Evolutionary conservation across 2,113 vertebrate species (phyloP).

Genomic region (Polypterus senegalus): DNA sequence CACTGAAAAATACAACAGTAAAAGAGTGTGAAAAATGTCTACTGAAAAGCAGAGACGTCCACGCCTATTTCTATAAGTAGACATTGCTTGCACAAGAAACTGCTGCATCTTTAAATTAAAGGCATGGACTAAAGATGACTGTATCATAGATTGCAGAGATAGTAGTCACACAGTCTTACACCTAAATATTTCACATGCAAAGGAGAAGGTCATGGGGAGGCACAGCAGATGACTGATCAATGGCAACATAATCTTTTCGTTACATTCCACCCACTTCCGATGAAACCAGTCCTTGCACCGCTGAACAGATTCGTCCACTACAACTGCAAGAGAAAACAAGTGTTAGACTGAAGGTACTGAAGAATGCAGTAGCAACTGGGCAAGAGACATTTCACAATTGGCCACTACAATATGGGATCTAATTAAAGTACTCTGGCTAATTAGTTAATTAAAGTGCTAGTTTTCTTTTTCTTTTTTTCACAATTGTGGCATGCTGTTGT

Average conservation of each 20-base stretch:
- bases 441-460: too few relatives aligned
- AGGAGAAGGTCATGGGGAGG: slow-evolving; percentile 67
- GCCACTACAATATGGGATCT: too few relatives aligned
- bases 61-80: neutral
- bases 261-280: slow-evolving; percentile 28
- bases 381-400: too few relatives aligned
- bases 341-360: neutral
- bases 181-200: slow-evolving; percentile 57
- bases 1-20: slow-evolving; percentile 33
- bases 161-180: slow-evolving; percentile 31
- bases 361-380: too few relatives aligned
- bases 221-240: slow-evolving; percentile 71
- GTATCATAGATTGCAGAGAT: neutral
- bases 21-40: neutral
- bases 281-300: slow-evolving; percentile 61
- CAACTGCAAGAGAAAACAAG: slow-evolving; percentile 29
- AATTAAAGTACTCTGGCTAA: too few relatives aligned
- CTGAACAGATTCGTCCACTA: slow-evolving; percentile 44
- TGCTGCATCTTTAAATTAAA: neutral
- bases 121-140: neutral
- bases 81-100: neutral
- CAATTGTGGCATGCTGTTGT: too few relatives aligned
- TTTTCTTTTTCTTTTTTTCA: too few relatives aligned
- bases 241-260: slow-evolving; percentile 29
- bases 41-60: neutral